Conservation (phyloP, 2,888 invertebrate genomes). For the Imbricaverruca yamaguchii region DNA sequence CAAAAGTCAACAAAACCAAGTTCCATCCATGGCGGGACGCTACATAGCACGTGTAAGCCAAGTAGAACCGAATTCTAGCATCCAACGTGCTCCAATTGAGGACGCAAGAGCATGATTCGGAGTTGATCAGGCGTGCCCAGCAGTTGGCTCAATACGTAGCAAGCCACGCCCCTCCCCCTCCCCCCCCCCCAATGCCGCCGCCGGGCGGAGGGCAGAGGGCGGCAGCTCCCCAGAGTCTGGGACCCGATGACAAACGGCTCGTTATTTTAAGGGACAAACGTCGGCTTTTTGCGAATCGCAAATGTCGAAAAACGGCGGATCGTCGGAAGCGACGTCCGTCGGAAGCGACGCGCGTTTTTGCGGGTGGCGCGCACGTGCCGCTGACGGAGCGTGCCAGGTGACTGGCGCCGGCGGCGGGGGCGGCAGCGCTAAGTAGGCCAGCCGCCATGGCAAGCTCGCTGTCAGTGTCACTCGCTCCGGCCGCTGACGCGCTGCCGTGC, state of each 20-base stretch:
- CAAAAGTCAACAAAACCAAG: no score
- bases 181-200: no score
- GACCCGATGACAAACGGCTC: background rate
- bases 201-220: background rate
- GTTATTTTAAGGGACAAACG: slow-evolving; percentile 15
- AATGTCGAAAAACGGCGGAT: background rate
- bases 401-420: slow-evolving; percentile 1
- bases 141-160: background rate
- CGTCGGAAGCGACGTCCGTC: background rate
- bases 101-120: no score
- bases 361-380: slow-evolving; percentile 4
- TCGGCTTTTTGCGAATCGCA: background rate
- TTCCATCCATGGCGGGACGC: no score
- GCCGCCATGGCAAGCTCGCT: background rate
- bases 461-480: background rate
- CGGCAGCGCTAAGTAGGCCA: background rate
- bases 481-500: background rate
- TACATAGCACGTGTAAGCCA: no score
- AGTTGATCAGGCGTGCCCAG: background rate
- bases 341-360: background rate
- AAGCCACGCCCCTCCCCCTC: background rate
- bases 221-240: background rate
- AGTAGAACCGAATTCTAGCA: no score
- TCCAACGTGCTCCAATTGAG: no score
- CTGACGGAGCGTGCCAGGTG: slow-evolving; percentile 20